Percentiles rank a stretch among this genome's conserved stretches.
Evolutionary conservation across 2,888 invertebrate genomes (phyloP).

Genomic region (Argyra leucocephala): DNA sequence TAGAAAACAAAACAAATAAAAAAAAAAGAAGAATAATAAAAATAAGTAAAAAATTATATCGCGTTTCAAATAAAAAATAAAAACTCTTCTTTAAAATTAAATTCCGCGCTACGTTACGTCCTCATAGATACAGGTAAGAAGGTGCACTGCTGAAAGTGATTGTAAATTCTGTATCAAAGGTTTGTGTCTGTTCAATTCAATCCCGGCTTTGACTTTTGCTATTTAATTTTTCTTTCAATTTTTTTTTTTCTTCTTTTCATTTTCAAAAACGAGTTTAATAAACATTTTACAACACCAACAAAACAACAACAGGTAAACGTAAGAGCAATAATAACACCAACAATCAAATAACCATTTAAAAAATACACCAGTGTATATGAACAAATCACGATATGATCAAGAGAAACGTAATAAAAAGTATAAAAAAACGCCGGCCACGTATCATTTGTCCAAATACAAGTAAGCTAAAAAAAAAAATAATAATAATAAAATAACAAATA

Average conservation of each 20-base stretch:
- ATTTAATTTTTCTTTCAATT: not conserved
- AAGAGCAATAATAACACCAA: not conserved
- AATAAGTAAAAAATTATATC: too few relatives aligned
- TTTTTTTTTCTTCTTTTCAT: not conserved
- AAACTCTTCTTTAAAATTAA: not conserved
- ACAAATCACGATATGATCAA: not conserved
- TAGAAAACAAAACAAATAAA: not conserved
- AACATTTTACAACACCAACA: not conserved
- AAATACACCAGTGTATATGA: too few relatives aligned
- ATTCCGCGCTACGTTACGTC: not conserved
- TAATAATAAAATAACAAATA: not conserved
- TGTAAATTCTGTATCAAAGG: slow-evolving; percentile 1
- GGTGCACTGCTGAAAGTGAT: slow-evolving; percentile 11
- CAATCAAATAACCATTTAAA: too few relatives aligned
- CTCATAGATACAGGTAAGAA: slow-evolving; percentile 8
- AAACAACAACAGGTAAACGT: not conserved
- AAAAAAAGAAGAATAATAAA: too few relatives aligned
- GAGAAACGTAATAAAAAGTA: not conserved
- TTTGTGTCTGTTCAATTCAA: not conserved
- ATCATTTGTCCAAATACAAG: slow-evolving; percentile 2
- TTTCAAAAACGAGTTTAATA: not conserved
- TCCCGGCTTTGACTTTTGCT: not conserved
- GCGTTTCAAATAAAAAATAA: too few relatives aligned
- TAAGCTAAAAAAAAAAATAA: not conserved
- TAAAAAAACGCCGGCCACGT: not conserved